Evolutionary conservation across 37 sponge, comb jelly and placozoan genomes (phyloP).

Genomic region (Sycon ciliatum): DNA sequence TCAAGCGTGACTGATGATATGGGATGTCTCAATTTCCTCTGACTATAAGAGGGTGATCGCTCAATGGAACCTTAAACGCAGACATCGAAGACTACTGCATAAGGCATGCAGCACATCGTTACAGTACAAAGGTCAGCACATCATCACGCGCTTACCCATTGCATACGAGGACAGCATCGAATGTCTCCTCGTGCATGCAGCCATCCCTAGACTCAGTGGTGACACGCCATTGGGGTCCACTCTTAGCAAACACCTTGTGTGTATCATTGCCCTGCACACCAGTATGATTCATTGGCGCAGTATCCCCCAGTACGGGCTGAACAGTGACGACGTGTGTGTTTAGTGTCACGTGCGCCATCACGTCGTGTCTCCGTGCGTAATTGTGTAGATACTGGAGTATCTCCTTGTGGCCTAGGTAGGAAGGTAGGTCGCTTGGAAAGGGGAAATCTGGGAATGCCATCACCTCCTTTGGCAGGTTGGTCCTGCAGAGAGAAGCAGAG

Average conservation of each 20-base stretch:
- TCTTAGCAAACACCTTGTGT: no score
- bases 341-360: conserved; percentile 38
- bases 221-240: no score
- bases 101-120: no score
- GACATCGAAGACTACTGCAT: no score
- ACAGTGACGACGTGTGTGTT: conserved; percentile 37
- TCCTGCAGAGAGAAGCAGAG: conserved; percentile 30
- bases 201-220: no score
- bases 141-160: conserved; percentile 70
- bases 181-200: no score
- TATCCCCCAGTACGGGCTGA: conserved; percentile 16
- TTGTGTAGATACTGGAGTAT: conserved; percentile 44
- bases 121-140: no score
- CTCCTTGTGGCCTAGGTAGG: conserved; percentile 48
- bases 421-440: conserved; percentile 38
- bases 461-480: conserved; percentile 64
- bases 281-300: neutral
- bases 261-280: no score
- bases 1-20: no score
- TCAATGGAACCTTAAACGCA: no score
- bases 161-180: conserved; percentile 61
- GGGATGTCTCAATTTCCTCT: no score
- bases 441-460: conserved; percentile 64
- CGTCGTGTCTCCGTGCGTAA: conserved; percentile 40
- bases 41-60: no score